phyloP scores from a whole-genome alignment of 2,797 vertebrate species.

The Sebastes cheni region DNA sequence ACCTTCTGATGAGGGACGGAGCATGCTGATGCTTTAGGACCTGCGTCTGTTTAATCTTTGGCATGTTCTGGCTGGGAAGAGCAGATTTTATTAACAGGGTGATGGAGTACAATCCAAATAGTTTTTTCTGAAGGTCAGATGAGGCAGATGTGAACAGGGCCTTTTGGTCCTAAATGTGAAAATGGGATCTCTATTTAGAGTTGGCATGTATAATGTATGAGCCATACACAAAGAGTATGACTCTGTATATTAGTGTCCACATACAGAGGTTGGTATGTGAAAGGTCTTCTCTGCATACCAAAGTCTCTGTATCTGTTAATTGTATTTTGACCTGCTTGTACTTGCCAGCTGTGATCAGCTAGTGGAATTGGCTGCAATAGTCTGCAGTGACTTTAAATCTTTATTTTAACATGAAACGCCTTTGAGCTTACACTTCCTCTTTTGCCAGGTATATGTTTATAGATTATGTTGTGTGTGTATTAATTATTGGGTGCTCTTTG shows the following conservation, averaged over 20 bases:
- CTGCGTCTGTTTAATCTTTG: slow-evolving; percentile 15
- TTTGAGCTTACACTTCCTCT: slow-evolving; percentile 41
- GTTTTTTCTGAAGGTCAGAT: slow-evolving; percentile 2
- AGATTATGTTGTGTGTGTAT: slow-evolving; percentile 5
- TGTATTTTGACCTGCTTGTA: slow-evolving; percentile 55
- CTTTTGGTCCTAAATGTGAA: slow-evolving; percentile 28
- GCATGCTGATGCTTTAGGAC: not conserved
- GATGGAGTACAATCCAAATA: slow-evolving; percentile 28
- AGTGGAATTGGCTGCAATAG: slow-evolving; percentile 22
- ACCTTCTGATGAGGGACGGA: slow-evolving; percentile 75
- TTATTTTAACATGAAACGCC: slow-evolving; percentile 54
- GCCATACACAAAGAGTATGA: not conserved
- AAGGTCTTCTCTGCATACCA: slow-evolving; percentile 67
- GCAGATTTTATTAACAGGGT: slow-evolving; percentile 45
- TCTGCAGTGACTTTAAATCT: slow-evolving; percentile 32
- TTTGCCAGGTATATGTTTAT: slow-evolving; percentile 29
- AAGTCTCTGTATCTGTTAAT: slow-evolving; percentile 61
- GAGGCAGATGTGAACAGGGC: slow-evolving; percentile 5
- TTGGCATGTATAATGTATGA: slow-evolving; percentile 40
- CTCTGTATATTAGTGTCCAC: slow-evolving; percentile 16
- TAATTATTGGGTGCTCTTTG: slow-evolving; percentile 14
- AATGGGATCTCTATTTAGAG: slow-evolving; percentile 12
- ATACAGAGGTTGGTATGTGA: slow-evolving; percentile 42
- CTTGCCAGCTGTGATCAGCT: slow-evolving; percentile 37
- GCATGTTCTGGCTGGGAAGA: slow-evolving; percentile 30